Percentiles rank a stretch among this genome's conserved stretches.
phyloP scores from a whole-genome alignment of 2,113 vertebrate genomes.

The Ranitomeya imitator region DNA sequence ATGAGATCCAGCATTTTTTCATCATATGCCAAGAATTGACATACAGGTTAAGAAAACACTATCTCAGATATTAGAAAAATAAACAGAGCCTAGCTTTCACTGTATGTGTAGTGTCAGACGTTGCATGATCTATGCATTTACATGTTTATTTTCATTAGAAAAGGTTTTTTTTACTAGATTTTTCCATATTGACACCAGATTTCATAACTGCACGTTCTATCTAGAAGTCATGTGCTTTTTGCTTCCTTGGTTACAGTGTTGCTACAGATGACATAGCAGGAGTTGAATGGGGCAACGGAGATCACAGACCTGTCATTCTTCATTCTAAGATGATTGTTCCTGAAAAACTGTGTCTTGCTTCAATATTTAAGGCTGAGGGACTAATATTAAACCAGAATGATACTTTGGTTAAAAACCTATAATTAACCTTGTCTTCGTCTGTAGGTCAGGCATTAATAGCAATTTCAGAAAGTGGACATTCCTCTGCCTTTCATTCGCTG shows the following conservation, averaged over 20 bases:
- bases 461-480: conserved; percentile 85
- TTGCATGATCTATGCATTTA: too few relatives aligned
- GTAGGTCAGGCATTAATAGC: conserved; percentile 77
- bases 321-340: conserved; percentile 89
- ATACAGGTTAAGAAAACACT: too few relatives aligned
- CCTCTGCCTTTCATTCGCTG: conserved; percentile 75
- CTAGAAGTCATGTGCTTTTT: conserved; percentile 63
- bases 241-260: conserved; percentile 80
- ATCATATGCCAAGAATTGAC: too few relatives aligned
- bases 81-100: not conserved
- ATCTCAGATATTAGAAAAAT: too few relatives aligned
- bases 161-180: not conserved
- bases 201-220: conserved; percentile 72
- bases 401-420: conserved; percentile 81
- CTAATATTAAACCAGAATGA: conserved; percentile 80
- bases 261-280: conserved; percentile 78
- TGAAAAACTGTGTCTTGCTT: conserved; percentile 80
- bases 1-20: too few relatives aligned
- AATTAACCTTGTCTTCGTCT: conserved; percentile 82
- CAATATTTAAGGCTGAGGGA: conserved; percentile 78
- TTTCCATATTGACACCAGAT: conserved; percentile 73
- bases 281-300: conserved; percentile 79
- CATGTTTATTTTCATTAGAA: not conserved
- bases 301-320: conserved; percentile 86
- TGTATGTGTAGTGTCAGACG: not conserved